Conservation (phyloP, 2,888 invertebrate genomes). For the Lithophane semibrunnea region DNA sequence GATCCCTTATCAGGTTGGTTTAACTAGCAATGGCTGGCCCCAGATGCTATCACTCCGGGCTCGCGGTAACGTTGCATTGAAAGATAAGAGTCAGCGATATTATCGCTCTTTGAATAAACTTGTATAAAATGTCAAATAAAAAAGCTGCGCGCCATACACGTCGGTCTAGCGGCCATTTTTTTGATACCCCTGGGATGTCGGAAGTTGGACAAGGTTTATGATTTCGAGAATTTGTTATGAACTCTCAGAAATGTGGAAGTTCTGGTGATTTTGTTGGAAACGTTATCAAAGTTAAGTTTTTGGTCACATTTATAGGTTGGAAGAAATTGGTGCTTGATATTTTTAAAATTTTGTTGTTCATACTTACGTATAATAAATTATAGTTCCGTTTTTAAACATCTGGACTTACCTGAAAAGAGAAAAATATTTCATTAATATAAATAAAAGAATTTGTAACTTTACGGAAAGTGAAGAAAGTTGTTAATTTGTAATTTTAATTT, state of each 20-base stretch:
- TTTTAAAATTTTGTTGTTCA: background rate
- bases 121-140: constrained; percentile 91
- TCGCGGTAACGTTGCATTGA: constrained; percentile 91
- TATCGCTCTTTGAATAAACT: constrained; percentile 91
- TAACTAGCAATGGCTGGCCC: constrained; percentile 90
- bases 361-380: constrained; percentile 31
- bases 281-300: constrained; percentile 6
- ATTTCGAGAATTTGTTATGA: constrained; percentile 62
- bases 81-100: constrained; percentile 89
- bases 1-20: constrained; percentile 89
- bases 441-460: background rate
- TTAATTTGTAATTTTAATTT: background rate
- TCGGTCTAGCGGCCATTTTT: constrained; percentile 82
- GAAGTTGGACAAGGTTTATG: constrained; percentile 64
- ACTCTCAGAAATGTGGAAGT: constrained; percentile 57
- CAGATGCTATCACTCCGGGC: constrained; percentile 88
- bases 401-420: constrained; percentile 66
- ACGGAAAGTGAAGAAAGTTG: background rate
- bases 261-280: constrained; percentile 20
- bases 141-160: constrained; percentile 87
- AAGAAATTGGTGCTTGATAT: background rate
- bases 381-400: background rate
- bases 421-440: constrained; percentile 5
- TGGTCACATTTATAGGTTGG: background rate
- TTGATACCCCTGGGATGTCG: constrained; percentile 76